Percentiles rank a stretch among this genome's conserved stretches.
Conservation (phyloP, 2,888 invertebrate genomes). For the Phasia obesa region DNA sequence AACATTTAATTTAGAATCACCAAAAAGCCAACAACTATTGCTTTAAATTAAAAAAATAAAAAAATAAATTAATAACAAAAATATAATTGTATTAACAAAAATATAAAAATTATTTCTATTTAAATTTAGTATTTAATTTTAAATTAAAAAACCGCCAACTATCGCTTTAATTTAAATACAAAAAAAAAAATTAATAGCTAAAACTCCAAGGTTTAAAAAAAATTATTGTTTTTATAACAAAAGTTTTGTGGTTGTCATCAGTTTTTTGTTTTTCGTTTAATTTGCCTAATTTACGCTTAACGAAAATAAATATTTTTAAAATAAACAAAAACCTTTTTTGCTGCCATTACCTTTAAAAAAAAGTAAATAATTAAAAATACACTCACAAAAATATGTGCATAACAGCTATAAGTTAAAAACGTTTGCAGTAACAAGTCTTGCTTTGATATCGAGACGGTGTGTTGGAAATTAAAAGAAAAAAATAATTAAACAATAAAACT, state of each 20-base stretch:
- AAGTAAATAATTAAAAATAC: conserved; percentile 22
- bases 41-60: background rate
- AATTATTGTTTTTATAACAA: conserved; percentile 15
- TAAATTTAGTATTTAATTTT: background rate
- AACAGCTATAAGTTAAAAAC: background rate
- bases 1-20: background rate
- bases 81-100: too few relatives aligned
- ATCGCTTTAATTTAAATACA: background rate
- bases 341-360: conserved; percentile 15
- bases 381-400: conserved; percentile 41
- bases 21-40: background rate
- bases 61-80: background rate
- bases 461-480: background rate
- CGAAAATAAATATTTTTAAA: conserved; percentile 56
- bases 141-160: background rate
- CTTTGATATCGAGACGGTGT: background rate
- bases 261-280: conserved; percentile 41
- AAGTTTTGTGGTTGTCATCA: conserved; percentile 55
- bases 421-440: background rate
- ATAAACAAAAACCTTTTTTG: conserved; percentile 53
- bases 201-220: conserved; percentile 38
- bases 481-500: background rate
- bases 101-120: background rate
- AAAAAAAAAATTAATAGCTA: background rate
- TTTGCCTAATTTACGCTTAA: conserved; percentile 47